Percentiles rank a stretch among this genome's conserved stretches.
Evolutionary conservation across 1,140 invertebrate species (phyloP).

Genomic region (Leucophenga varia): DNA sequence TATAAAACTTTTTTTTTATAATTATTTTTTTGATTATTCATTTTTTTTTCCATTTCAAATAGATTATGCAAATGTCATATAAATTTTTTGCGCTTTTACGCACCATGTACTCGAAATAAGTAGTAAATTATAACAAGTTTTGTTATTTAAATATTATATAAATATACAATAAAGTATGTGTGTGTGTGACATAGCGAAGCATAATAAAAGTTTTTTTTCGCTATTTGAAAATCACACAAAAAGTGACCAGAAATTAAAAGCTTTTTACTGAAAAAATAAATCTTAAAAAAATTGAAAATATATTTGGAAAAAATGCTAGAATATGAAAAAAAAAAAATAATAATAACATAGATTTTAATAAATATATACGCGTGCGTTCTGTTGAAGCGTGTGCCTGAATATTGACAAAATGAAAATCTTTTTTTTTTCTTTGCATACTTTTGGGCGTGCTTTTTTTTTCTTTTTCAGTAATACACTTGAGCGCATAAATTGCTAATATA

Average conservation of each 20-base stretch:
- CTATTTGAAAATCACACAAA: slow-evolving; percentile 42
- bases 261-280: slow-evolving; percentile 19
- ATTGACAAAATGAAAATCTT: slow-evolving; percentile 20
- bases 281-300: slow-evolving; percentile 45
- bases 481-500: slow-evolving; percentile 51
- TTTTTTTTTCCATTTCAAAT: neutral
- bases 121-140: neutral
- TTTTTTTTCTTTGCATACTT: slow-evolving; percentile 11
- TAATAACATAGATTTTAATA: slow-evolving; percentile 11
- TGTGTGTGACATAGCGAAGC: neutral
- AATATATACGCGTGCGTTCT: slow-evolving; percentile 11
- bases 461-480: slow-evolving; percentile 30
- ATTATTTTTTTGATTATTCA: neutral
- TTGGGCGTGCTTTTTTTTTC: slow-evolving; percentile 10
- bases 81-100: slow-evolving; percentile 17
- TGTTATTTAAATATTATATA: neutral
- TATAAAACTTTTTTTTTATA: neutral
- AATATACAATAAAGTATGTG: neutral
- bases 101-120: slow-evolving; percentile 9
- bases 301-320: slow-evolving; percentile 32
- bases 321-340: slow-evolving; percentile 5
- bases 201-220: slow-evolving; percentile 20
- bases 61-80: slow-evolving; percentile 22
- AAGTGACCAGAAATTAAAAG: slow-evolving; percentile 52
- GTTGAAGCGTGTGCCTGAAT: too few species aligned